Percentiles rank a stretch among this genome's conserved stretches.
Evolutionary conservation across 2,797 vertebrate species (phyloP).

Genomic region (Cynodonichthys magdalenae): DNA sequence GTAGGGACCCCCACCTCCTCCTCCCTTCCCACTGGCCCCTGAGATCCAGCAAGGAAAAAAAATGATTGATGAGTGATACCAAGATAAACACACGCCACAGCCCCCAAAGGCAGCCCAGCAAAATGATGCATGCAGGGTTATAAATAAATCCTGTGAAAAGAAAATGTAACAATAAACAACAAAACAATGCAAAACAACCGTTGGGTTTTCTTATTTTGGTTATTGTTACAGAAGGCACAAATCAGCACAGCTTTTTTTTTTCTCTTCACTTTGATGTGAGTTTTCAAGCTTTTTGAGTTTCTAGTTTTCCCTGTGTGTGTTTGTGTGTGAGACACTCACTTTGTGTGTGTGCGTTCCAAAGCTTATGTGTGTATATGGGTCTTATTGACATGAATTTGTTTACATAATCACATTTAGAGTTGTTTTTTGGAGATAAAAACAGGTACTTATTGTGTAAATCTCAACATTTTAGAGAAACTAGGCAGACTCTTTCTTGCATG

Average conservation of each 20-base stretch:
- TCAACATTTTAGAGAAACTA: not conserved
- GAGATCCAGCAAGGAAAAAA: conserved; percentile 66
- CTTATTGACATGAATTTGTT: conserved; percentile 19
- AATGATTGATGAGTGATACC: conserved; percentile 86
- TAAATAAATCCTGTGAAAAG: conserved; percentile 72
- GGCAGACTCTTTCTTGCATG: not conserved
- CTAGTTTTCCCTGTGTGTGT: conserved; percentile 13
- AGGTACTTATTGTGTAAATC: not conserved
- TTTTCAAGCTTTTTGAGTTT: conserved; percentile 16
- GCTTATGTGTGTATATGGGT: conserved; percentile 54
- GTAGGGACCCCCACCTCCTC: conserved; percentile 50
- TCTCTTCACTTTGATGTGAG: conserved; percentile 47
- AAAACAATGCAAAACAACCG: conserved; percentile 62
- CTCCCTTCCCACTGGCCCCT: conserved; percentile 66
- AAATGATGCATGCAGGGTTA: conserved; percentile 80
- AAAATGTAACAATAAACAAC: conserved; percentile 63
- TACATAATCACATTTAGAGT: conserved; percentile 1
- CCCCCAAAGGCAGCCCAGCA: conserved; percentile 73
- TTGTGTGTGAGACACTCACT: conserved; percentile 49
- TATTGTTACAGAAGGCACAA: conserved; percentile 37
- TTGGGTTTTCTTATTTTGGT: conserved; percentile 40
- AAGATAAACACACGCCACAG: conserved; percentile 78
- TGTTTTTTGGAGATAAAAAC: conserved; percentile 4
- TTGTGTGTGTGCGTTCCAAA: conserved; percentile 65
- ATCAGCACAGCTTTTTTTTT: conserved; percentile 39